Conservation (phyloP, 1,140 invertebrate species). For the Drosophila repleta region DNA sequence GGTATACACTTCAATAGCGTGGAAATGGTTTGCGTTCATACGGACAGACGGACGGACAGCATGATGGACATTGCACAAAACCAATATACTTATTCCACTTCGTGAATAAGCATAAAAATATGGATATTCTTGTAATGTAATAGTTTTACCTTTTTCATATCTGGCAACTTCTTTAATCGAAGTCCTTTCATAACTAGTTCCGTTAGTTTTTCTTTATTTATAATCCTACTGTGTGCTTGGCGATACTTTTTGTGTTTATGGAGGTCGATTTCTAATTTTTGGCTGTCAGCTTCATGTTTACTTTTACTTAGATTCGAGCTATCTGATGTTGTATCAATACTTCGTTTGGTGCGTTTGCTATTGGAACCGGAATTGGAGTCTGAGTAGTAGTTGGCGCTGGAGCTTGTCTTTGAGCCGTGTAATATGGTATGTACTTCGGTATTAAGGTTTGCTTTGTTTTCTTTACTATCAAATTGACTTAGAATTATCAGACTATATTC, state of each 20-base stretch:
- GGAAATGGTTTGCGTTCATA: too few species aligned
- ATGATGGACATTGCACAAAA: too few species aligned
- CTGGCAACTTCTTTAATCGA: constrained; percentile 64
- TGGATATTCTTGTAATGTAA: too few species aligned
- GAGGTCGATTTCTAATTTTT: constrained; percentile 12
- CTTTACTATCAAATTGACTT: constrained; percentile 37
- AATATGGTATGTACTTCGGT: neutral
- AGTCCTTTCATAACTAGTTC: constrained; percentile 66
- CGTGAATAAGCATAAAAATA: too few species aligned
- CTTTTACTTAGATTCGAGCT: neutral
- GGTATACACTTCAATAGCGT: too few species aligned
- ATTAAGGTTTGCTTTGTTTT: neutral
- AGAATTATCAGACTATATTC: constrained; percentile 69
- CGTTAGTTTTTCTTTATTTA: constrained; percentile 53
- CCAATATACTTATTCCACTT: too few species aligned
- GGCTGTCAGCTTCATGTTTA: constrained; percentile 1
- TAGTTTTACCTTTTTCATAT: constrained; percentile 70
- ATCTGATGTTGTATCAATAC: constrained; percentile 9
- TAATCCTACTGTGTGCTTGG: constrained; percentile 7
- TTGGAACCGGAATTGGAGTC: neutral
- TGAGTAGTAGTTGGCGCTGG: too few species aligned
- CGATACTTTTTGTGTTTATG: constrained; percentile 3
- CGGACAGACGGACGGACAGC: too few species aligned
- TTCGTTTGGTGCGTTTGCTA: constrained; percentile 17
- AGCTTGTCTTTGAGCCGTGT: neutral